A percentile compares a stretch with the other conserved stretches of the same genome.
These are phyloP conservation scores for Synaphobranchus kaupii DNA, from an alignment of 2,797 vertebrate species.

Conservation along the genomic window DNA sequence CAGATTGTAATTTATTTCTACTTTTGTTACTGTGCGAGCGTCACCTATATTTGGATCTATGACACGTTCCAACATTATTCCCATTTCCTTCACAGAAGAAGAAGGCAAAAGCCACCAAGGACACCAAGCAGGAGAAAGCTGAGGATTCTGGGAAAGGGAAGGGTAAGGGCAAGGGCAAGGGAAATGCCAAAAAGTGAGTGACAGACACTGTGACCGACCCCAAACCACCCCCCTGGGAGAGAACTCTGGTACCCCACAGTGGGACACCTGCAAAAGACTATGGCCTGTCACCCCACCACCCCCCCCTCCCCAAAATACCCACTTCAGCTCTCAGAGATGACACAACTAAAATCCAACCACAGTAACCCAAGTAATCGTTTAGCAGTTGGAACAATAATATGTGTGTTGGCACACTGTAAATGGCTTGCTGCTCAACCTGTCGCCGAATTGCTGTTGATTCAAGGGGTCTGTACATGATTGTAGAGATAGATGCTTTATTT, in stretches of 20 bases:
- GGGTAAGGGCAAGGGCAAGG: constrained; percentile 68
- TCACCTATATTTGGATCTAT: background rate
- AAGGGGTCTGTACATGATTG: background rate
- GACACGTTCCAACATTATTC: background rate
- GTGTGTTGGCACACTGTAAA: background rate
- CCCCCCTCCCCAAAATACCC: background rate
- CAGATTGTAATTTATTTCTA: background rate
- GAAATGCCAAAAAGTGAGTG: constrained; percentile 40
- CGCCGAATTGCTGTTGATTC: background rate
- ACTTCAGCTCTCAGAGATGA: background rate
- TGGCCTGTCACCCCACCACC: background rate
- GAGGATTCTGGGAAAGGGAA: constrained; percentile 81
- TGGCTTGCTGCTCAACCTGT: background rate
- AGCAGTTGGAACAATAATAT: background rate
- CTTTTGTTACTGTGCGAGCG: background rate
- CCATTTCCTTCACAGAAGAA: constrained; percentile 72
- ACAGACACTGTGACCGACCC: background rate
- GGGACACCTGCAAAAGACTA: background rate
- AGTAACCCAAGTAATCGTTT: background rate
- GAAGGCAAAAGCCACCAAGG: constrained; percentile 81
- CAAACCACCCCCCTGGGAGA: background rate
- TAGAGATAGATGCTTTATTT: background rate
- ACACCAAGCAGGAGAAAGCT: constrained; percentile 75
- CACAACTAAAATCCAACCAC: background rate
- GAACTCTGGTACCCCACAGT: background rate